phyloP scores from a whole-genome alignment of 2,888 invertebrate species.

The Macropis europaea region DNA sequence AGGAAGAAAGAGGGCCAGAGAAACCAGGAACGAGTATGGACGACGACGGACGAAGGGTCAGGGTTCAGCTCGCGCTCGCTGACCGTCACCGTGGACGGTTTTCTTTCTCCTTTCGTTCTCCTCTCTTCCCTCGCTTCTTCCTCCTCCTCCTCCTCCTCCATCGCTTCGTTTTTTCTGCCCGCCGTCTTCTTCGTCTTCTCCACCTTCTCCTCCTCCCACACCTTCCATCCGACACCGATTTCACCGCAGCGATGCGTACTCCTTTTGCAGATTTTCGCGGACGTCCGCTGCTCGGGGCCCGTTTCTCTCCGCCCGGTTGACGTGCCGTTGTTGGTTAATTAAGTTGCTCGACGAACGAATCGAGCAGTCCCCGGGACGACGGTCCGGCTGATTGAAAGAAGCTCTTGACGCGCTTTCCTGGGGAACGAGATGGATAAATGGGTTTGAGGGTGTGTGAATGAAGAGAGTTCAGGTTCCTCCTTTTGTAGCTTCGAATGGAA shows the following conservation, averaged over 20 bases:
- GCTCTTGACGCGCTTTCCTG: slow-evolving; percentile 16
- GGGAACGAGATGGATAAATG: slow-evolving; percentile 16
- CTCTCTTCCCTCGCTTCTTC: slow-evolving; percentile 14
- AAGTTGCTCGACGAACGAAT: slow-evolving; percentile 17
- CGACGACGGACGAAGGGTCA: slow-evolving; percentile 71
- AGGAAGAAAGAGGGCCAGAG: slow-evolving; percentile 54
- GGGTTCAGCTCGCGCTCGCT: slow-evolving; percentile 79
- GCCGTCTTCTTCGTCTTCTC: slow-evolving; percentile 14
- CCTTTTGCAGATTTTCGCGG: slow-evolving; percentile 20
- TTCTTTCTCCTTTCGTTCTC: slow-evolving; percentile 63
- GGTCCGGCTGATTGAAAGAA: slow-evolving; percentile 9
- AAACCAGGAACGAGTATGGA: slow-evolving; percentile 47
- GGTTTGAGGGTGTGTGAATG: slow-evolving; percentile 13
- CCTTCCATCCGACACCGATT: not conserved
- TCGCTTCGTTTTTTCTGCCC: slow-evolving; percentile 9
- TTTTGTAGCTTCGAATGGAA: not conserved
- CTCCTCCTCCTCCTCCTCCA: not conserved
- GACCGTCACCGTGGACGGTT: slow-evolving; percentile 79
- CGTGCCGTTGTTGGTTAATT: slow-evolving; percentile 21
- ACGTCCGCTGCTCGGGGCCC: not conserved
- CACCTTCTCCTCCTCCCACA: slow-evolving; percentile 18
- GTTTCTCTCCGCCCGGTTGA: not conserved
- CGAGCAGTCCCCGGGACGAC: not conserved
- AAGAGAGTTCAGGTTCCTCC: slow-evolving; percentile 5
- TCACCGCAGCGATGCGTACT: not conserved